Evolutionary conservation across 2,888 invertebrate species (phyloP).

Genomic region (Onthophagus sagittarius): DNA sequence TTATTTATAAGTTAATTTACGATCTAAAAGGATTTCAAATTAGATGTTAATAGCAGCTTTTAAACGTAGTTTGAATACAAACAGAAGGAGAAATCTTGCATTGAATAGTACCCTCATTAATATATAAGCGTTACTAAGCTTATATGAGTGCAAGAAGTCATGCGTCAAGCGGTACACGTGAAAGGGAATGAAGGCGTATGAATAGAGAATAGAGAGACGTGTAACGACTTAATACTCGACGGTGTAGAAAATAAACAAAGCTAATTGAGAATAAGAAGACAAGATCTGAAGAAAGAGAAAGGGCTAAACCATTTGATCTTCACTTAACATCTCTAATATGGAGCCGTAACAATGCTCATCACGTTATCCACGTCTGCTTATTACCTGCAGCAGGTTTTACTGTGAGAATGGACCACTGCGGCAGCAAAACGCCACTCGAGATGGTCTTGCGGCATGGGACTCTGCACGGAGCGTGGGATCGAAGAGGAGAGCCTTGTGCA

Average conservation of each 20-base stretch:
- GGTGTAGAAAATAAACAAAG: constrained; percentile 8
- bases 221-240: constrained; percentile 2
- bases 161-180: background rate
- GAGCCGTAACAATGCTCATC: background rate
- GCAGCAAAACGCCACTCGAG: background rate
- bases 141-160: background rate
- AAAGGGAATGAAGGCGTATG: constrained; percentile 6
- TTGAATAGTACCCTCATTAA: constrained; percentile 12
- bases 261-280: background rate
- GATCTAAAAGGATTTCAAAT: background rate
- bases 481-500: background rate
- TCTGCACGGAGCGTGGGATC: background rate
- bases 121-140: constrained; percentile 5
- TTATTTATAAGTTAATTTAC: background rate
- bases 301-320: background rate
- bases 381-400: background rate
- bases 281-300: background rate
- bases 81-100: background rate
- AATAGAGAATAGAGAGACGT: constrained; percentile 4
- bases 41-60: background rate
- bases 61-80: background rate
- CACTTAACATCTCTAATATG: background rate
- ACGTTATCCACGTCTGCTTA: background rate
- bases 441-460: background rate
- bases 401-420: background rate